Percentiles rank a stretch among this genome's conserved stretches.
phyloP scores from a whole-genome alignment of 1,140 invertebrate species.

The Chironomus tepperi region DNA sequence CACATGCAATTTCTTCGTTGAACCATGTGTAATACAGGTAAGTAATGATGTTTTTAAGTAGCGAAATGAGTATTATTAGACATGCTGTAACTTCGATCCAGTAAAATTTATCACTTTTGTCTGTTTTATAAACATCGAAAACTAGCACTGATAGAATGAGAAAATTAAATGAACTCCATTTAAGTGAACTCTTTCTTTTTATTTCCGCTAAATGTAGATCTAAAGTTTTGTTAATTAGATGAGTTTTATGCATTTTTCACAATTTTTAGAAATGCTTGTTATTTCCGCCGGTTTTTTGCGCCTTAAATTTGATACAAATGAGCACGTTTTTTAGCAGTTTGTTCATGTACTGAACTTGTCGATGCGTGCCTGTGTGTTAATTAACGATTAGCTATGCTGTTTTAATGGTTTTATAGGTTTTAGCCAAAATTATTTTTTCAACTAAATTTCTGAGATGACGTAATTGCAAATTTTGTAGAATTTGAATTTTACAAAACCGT shows the following conservation, averaged over 20 bases:
- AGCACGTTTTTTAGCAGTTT: too few species aligned
- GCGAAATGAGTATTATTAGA: slow-evolving; percentile 36
- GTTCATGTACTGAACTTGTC: too few species aligned
- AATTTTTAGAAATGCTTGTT: not conserved
- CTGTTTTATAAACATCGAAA: slow-evolving; percentile 32
- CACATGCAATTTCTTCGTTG: slow-evolving; percentile 32
- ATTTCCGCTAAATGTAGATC: slow-evolving; percentile 30
- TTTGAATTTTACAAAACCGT: too few species aligned
- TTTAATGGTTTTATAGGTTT: too few species aligned
- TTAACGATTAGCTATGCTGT: too few species aligned
- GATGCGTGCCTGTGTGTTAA: too few species aligned
- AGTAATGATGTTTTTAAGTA: slow-evolving; percentile 39
- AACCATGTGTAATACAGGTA: slow-evolving; percentile 36
- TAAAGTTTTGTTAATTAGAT: slow-evolving; percentile 30
- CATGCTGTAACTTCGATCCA: slow-evolving; percentile 37
- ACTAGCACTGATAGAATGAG: slow-evolving; percentile 31
- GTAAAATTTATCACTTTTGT: slow-evolving; percentile 30
- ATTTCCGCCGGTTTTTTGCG: not conserved
- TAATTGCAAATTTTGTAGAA: too few species aligned
- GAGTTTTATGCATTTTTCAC: slow-evolving; percentile 18
- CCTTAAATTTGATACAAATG: too few species aligned
- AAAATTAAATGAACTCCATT: slow-evolving; percentile 34
- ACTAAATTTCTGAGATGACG: too few species aligned
- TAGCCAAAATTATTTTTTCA: too few species aligned
- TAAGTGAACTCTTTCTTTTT: slow-evolving; percentile 31